Percentiles rank a stretch among this genome's conserved stretches.
Conservation (phyloP, 2,888 invertebrate species). For the Danaus chrysippus region DNA sequence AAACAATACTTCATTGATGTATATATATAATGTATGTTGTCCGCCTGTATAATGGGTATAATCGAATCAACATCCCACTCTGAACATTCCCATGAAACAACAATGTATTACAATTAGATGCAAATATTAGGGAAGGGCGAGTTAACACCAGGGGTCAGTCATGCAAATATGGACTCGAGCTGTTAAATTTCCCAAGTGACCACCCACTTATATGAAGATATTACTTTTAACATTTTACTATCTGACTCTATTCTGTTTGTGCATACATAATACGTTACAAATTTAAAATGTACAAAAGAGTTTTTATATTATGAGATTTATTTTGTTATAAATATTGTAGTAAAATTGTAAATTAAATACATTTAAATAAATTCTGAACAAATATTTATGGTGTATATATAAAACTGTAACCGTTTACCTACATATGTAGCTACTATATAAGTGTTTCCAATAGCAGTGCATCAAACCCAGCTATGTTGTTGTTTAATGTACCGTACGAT, state of each 20-base stretch:
- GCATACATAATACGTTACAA: background rate
- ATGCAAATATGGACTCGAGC: conserved; percentile 55
- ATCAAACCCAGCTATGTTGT: conserved; percentile 46
- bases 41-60: conserved; percentile 25
- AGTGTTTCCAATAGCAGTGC: conserved; percentile 34
- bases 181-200: conserved; percentile 70
- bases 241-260: background rate
- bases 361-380: no score
- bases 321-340: no score
- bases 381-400: no score
- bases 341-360: no score
- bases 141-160: conserved; percentile 62
- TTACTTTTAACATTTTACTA: conserved; percentile 39
- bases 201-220: conserved; percentile 51
- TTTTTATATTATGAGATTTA: no score
- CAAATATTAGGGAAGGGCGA: conserved; percentile 62
- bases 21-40: conserved; percentile 15
- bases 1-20: conserved; percentile 6
- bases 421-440: conserved; percentile 15
- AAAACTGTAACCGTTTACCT: no score
- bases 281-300: no score
- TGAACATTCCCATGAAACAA: conserved; percentile 65
- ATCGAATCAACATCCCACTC: conserved; percentile 34
- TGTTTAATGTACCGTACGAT: conserved; percentile 49
- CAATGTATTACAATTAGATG: conserved; percentile 73